Conservation (phyloP, 2,888 invertebrate species). For the Tolmerus cingulatus region DNA sequence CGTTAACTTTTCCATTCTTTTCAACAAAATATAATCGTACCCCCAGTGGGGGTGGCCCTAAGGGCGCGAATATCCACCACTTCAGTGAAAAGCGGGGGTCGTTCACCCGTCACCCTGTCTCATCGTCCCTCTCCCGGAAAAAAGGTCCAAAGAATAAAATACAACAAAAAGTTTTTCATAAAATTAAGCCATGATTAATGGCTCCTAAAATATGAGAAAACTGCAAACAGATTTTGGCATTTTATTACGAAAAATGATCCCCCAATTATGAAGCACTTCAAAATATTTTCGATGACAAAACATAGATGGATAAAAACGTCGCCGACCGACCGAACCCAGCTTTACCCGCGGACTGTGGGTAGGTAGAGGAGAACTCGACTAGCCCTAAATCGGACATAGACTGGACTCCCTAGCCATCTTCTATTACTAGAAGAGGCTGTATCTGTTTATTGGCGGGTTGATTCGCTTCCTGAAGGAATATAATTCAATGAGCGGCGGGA, state of each 20-base stretch:
- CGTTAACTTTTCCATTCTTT: constrained; percentile 6
- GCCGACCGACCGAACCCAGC: background rate
- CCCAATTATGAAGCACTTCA: constrained; percentile 45
- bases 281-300: constrained; percentile 26
- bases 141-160: background rate
- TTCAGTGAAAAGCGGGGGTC: background rate
- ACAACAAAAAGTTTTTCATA: constrained; percentile 3
- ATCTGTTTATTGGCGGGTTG: background rate
- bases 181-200: constrained; percentile 46
- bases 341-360: background rate
- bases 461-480: background rate
- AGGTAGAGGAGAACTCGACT: background rate
- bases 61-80: background rate
- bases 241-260: constrained; percentile 46
- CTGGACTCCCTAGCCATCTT: background rate
- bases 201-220: constrained; percentile 46
- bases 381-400: background rate
- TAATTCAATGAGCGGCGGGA: background rate
- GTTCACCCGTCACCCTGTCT: background rate
- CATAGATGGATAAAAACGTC: constrained; percentile 14
- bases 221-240: constrained; percentile 46
- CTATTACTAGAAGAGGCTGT: background rate
- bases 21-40: background rate
- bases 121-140: background rate
- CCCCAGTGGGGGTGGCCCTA: background rate